Percentiles rank a stretch among this genome's conserved stretches.
Evolutionary conservation across 2,888 invertebrate species (phyloP).

Genomic region (Oegoconia quadripuncta): DNA sequence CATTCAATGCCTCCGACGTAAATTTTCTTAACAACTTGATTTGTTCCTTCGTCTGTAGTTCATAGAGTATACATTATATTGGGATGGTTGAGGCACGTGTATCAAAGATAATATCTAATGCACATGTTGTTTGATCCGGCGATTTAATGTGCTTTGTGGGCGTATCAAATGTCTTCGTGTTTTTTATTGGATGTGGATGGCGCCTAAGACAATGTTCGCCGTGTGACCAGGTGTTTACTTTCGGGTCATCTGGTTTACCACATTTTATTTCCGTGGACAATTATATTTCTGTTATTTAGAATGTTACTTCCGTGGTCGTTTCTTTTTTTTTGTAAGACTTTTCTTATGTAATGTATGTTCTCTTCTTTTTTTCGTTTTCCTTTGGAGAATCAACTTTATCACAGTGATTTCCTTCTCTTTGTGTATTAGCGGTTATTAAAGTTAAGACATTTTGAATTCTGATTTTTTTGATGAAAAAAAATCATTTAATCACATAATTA

Average conservation of each 20-base stretch:
- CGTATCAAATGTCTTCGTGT: slow-evolving; percentile 61
- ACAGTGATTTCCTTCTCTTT: no score
- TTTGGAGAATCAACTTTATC: no score
- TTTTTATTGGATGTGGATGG: slow-evolving; percentile 28
- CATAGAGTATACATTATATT: slow-evolving; percentile 24
- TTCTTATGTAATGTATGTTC: no score
- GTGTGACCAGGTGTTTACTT: slow-evolving; percentile 28
- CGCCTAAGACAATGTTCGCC: slow-evolving; percentile 48
- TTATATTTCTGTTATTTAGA: slow-evolving; percentile 17
- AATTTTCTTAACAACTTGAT: not conserved
- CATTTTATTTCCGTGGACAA: slow-evolving; percentile 23
- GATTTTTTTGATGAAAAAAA: slow-evolving; percentile 11
- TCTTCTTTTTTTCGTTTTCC: no score
- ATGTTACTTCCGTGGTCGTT: slow-evolving; percentile 23
- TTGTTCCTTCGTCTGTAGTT: slow-evolving; percentile 2
- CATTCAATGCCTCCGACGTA: slow-evolving; percentile 1
- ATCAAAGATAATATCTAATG: slow-evolving; percentile 53
- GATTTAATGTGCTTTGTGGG: slow-evolving; percentile 68
- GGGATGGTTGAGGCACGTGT: slow-evolving; percentile 45
- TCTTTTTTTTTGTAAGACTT: slow-evolving; percentile 19
- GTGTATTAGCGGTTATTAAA: no score
- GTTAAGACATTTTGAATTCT: no score
- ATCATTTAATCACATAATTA: slow-evolving; percentile 12
- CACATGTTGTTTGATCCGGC: slow-evolving; percentile 72
- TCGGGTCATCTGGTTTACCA: slow-evolving; percentile 25